These are phyloP conservation scores for Drosophila helvetica DNA, from an alignment of 2,888 invertebrate genomes.

Conservation along the genomic window DNA sequence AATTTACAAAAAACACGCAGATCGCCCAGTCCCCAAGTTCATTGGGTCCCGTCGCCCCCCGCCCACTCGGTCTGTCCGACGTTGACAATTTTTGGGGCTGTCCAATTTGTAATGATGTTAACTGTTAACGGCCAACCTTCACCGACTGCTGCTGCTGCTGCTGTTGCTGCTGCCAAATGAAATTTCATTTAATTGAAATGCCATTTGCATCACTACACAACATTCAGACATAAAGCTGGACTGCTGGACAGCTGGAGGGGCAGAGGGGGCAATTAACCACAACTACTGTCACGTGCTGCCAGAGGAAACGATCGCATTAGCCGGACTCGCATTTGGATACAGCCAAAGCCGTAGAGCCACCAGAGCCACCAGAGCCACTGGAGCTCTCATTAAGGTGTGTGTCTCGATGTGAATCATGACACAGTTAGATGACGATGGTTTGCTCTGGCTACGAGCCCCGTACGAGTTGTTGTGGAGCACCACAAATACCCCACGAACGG, in stretches of 20 bases:
- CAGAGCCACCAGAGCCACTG: conserved; percentile 54
- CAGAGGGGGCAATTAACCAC: conserved; percentile 27
- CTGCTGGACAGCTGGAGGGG: conserved; percentile 10
- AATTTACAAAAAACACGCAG: conserved; percentile 55
- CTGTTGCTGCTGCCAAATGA: conserved; percentile 7
- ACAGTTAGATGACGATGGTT: conserved; percentile 51
- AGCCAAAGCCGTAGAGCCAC: conserved; percentile 29
- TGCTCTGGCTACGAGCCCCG: background rate
- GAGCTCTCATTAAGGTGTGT: background rate
- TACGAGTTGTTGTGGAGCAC: conserved; percentile 33
- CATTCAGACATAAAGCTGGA: conserved; percentile 33
- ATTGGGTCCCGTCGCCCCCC: conserved; percentile 26
- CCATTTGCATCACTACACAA: conserved; percentile 67
- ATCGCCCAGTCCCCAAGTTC: conserved; percentile 52
- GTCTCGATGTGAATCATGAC: conserved; percentile 65
- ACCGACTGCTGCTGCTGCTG: conserved; percentile 31
- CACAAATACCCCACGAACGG: conserved; percentile 36
- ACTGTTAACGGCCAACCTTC: conserved; percentile 71
- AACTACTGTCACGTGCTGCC: conserved; percentile 66
- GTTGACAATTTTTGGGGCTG: conserved; percentile 55
- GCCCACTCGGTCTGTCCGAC: conserved; percentile 8
- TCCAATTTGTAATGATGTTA: conserved; percentile 61
- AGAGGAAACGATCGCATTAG: conserved; percentile 31
- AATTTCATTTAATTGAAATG: conserved; percentile 73
- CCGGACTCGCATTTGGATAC: background rate